Conservation (phyloP, 2,888 invertebrate genomes). For the Cotesia congregata region DNA sequence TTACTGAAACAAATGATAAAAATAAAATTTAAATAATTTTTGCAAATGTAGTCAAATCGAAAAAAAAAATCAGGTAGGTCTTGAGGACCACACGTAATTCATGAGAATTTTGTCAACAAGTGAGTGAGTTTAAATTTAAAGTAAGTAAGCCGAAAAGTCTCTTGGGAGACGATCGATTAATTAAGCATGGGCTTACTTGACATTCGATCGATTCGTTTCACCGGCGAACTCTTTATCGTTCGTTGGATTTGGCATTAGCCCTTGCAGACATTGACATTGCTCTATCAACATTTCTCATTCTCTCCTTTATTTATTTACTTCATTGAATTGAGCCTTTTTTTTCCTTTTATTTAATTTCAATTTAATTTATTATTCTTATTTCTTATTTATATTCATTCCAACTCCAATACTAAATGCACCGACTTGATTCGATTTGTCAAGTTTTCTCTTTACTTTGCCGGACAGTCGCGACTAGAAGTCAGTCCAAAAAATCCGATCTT, state of each 20-base stretch:
- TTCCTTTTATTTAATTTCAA: no score
- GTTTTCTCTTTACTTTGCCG: constrained; percentile 5
- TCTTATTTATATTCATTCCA: no score
- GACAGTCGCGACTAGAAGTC: neutral
- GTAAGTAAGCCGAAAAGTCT: constrained; percentile 22
- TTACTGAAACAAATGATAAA: neutral
- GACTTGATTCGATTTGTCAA: constrained; percentile 37
- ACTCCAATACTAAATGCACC: neutral
- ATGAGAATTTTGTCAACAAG: constrained; percentile 20
- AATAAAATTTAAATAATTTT: neutral
- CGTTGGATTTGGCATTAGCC: neutral
- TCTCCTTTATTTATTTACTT: neutral
- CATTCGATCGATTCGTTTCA: constrained; percentile 38
- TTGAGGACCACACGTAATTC: constrained; percentile 29
- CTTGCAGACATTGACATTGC: constrained; percentile 6
- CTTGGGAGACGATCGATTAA: constrained; percentile 36
- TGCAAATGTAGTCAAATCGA: constrained; percentile 7
- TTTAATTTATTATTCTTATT: neutral
- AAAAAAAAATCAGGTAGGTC: neutral
- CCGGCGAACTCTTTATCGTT: neutral
- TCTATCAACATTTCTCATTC: neutral
- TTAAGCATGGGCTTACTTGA: constrained; percentile 40
- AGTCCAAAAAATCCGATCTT: neutral
- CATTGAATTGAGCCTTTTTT: no score
- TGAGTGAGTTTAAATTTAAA: constrained; percentile 14